Base-by-base conservation (phyloP, 1,140 invertebrate genomes). In the Lucilia sericata region DNA sequence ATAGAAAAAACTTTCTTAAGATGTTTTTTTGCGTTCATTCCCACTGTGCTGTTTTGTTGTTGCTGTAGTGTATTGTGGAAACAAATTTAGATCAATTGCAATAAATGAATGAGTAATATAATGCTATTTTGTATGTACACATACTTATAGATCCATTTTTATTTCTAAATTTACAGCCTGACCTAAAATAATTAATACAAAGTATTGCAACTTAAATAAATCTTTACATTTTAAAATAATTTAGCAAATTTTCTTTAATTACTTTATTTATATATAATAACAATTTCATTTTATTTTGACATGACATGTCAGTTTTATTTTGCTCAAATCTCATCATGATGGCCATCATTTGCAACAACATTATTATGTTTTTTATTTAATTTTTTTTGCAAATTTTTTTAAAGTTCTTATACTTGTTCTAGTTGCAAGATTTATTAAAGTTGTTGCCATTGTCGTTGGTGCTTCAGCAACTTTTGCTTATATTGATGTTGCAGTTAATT, bases 81-180 rank as follows among this genome's bases (percentile, higher is more conserved):
- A 60, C 65, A 70, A 70, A 70, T 70, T 70, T 70, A 70, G 65
- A 70, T 70, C 65, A 70, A 70, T 70, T 70, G 65, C 65, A 70
- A 21, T 70, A 70, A 19, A 70, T 70, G 19, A 70, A 70, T 70
- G 65, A 70, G 65, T 70, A 70, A 70, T 70, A 70, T 70, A 21
- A 21, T 21, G 19, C 5, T 70, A 21, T 70, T 70, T 70, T 70
- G 9, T 70, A 70, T 70, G n/a, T 10, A 70, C n/a, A 10, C 19
- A 70, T 70, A 7, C n/a, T n/a, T 60, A 14, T 70, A 19, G 9
- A 21, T 70, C 5, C 19, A 70, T 5, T 55, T 55, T 42, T 42
- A 8, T 42, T 3, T 42, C 42, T 42, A 42, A 42, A 42, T 42
- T 42, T 42, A 42, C 42, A 42, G 42, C 2, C 7, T 42, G 42